These are phyloP conservation scores for Crotophaga sulcirostris DNA, from an alignment of 2,113 vertebrate genomes.

Conservation along the genomic window DNA sequence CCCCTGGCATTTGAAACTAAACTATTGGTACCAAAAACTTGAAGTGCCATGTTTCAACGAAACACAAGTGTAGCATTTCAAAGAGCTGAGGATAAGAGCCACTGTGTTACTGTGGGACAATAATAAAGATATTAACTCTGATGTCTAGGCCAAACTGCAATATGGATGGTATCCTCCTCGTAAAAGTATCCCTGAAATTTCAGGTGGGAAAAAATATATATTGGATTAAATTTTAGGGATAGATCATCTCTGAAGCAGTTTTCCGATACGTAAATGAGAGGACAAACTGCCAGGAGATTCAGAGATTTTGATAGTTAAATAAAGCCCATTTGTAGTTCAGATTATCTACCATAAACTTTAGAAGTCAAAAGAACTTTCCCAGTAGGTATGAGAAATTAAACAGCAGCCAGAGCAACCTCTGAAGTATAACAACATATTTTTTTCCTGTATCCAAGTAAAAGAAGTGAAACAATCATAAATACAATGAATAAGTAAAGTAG, in stretches of 20 bases:
- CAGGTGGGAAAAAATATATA: neutral
- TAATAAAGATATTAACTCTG: neutral
- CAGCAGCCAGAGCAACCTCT: neutral
- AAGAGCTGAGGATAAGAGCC: neutral
- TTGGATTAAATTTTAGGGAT: neutral
- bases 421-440: neutral
- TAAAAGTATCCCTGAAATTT: neutral
- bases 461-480: neutral
- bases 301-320: neutral
- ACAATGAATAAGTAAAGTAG: neutral
- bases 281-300: neutral
- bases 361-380: neutral
- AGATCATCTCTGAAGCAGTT: neutral
- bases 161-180: neutral
- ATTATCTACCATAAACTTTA: neutral
- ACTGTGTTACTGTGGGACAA: neutral
- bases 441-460: neutral
- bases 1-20: neutral
- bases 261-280: neutral
- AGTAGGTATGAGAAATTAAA: neutral
- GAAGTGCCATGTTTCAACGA: neutral
- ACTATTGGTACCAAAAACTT: neutral
- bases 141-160: neutral
- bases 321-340: neutral
- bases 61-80: neutral